Evolutionary conservation across 2,888 invertebrate species (phyloP).

Genomic region (Drosophila recens): DNA sequence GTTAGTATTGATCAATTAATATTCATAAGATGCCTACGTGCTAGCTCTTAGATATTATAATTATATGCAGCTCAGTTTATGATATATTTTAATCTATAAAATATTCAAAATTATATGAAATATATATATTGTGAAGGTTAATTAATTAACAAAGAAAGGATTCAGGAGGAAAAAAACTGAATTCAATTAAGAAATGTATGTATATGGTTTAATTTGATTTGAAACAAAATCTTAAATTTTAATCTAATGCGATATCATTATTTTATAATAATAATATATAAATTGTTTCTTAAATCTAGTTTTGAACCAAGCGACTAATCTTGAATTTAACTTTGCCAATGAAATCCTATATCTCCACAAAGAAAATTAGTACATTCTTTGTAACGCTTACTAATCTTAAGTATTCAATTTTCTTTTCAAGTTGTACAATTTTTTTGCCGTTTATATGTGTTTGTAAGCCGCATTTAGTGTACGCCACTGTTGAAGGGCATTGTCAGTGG

Average conservation of each 20-base stretch:
- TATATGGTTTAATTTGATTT: too few relatives aligned
- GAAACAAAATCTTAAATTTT: too few relatives aligned
- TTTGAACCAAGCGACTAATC: too few relatives aligned
- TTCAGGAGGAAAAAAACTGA: neutral
- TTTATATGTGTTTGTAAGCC: neutral
- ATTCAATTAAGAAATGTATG: too few relatives aligned
- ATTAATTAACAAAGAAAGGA: too few relatives aligned
- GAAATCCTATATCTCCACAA: neutral
- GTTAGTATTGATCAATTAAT: conserved; percentile 3
- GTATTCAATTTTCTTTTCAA: conserved; percentile 7
- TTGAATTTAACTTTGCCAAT: neutral
- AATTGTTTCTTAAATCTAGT: too few relatives aligned
- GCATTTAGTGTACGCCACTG: neutral
- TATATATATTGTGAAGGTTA: neutral
- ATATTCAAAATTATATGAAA: neutral
- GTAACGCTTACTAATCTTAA: conserved; percentile 2
- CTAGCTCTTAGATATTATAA: neutral
- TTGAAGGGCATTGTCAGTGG: conserved; percentile 22
- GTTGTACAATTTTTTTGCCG: conserved; percentile 7
- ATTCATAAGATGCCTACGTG: conserved; percentile 2
- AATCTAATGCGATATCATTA: too few relatives aligned
- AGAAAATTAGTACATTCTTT: neutral
- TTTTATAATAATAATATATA: too few relatives aligned
- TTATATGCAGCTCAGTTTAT: conserved; percentile 6
- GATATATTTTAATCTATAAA: neutral